A percentile compares a stretch with the other conserved stretches of the same genome.
These are phyloP conservation scores for Drepana falcataria DNA, from an alignment of 2,888 invertebrate genomes.

Conservation along the genomic window DNA sequence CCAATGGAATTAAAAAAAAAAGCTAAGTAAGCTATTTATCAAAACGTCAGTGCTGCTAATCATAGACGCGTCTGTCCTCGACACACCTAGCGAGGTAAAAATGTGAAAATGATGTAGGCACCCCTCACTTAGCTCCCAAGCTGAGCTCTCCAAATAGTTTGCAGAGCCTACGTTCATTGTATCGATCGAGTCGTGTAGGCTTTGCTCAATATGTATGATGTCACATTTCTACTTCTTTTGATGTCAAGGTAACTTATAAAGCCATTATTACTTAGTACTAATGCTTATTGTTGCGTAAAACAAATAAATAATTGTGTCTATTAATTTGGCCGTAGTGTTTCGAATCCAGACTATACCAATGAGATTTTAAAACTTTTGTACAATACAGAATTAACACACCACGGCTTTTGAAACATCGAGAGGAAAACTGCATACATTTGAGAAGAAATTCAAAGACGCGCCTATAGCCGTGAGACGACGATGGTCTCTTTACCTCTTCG, in stretches of 20 bases:
- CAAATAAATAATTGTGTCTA: no score
- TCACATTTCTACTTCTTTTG: background rate
- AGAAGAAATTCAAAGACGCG: no score
- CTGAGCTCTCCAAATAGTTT: constrained; percentile 15
- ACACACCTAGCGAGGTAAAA: constrained; percentile 36
- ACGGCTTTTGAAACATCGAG: no score
- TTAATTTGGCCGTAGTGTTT: no score
- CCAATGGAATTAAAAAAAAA: background rate
- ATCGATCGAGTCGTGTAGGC: no score
- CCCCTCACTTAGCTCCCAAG: constrained; percentile 1
- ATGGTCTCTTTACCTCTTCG: no score
- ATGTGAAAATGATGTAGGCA: constrained; percentile 29
- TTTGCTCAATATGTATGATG: no score
- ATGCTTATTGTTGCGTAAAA: no score
- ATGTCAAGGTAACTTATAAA: background rate
- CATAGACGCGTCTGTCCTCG: constrained; percentile 39
- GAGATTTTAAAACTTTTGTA: background rate
- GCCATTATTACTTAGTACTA: background rate
- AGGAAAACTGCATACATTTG: no score
- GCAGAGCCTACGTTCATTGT: background rate
- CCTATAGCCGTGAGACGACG: no score
- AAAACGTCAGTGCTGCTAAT: constrained; percentile 34
- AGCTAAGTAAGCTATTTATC: background rate
- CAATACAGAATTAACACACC: no score
- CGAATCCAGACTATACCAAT: no score